A percentile compares a stretch with the other conserved stretches of the same genome.
phyloP scores from a whole-genome alignment of 2,888 invertebrate species.

The Matsumyia berberina region DNA sequence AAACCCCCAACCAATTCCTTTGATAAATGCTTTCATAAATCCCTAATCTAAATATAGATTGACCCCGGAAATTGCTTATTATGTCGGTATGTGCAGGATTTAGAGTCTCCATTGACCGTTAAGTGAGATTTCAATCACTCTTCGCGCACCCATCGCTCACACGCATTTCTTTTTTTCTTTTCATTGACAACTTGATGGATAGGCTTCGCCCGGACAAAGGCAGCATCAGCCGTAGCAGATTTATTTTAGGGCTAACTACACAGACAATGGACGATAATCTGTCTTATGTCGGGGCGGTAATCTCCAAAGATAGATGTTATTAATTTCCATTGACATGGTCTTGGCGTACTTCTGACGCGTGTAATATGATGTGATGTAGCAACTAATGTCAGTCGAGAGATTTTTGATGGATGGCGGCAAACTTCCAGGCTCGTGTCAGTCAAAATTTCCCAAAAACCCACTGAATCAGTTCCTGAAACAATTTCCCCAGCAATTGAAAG shows the following conservation, averaged over 20 bases:
- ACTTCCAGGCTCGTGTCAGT: background rate
- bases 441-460: background rate
- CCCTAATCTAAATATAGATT: slow-evolving; percentile 35
- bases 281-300: slow-evolving; percentile 47
- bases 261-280: slow-evolving; percentile 60
- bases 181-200: slow-evolving; percentile 61
- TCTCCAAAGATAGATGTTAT: slow-evolving; percentile 37
- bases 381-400: background rate
- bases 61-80: slow-evolving; percentile 53
- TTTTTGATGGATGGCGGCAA: slow-evolving; percentile 5
- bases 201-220: slow-evolving; percentile 16
- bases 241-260: slow-evolving; percentile 55
- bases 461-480: background rate
- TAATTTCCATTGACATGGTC: slow-evolving; percentile 41
- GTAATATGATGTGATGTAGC: background rate
- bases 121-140: slow-evolving; percentile 63
- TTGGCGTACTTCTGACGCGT: slow-evolving; percentile 1
- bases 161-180: slow-evolving; percentile 9
- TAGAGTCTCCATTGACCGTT: slow-evolving; percentile 42
- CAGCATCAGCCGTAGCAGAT: slow-evolving; percentile 24
- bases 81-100: slow-evolving; percentile 32
- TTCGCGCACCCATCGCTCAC: slow-evolving; percentile 43
- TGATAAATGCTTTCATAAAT: slow-evolving; percentile 52
- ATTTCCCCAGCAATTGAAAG: background rate
- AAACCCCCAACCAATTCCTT: slow-evolving; percentile 8